Evolutionary conservation across 2,888 invertebrate species (phyloP), one percentile per base, ranked within the genome.

Genomic region (Gymnoscelis rufifasciata): DNA sequence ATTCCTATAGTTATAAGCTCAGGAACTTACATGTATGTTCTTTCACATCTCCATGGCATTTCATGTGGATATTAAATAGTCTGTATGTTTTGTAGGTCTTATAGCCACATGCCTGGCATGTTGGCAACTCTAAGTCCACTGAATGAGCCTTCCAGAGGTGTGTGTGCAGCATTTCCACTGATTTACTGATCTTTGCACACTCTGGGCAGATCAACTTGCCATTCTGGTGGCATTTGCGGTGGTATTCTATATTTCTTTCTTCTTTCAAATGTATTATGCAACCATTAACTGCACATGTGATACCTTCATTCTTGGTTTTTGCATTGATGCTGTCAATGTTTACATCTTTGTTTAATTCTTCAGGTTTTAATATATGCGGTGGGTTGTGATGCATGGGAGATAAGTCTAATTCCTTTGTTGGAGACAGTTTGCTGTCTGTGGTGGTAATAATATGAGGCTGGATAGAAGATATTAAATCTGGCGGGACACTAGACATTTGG

Each of bases 141-240:
- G 90, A 87, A 70, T 96, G 96, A 0, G 81, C 66, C 38, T 93
- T 90, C 96, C 96, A 96, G 36, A 96, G 80, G 69, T 96, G 96
- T 2, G 92, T 91, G 50, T 93, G 92, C n/a, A 95, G 68, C 0
- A 90, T 87, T 58, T 92, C 92, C 89, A 94, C 94, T 6, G 89
- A 89, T 0, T 71, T 60, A 62, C 89, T 90, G 8, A 74, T 64
- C 48, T 83, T 82, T 0, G 86, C 78, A 71, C 95, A 95, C 67
- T 94, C 93, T 0, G 90, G 90, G 74, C 95, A 95, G 19, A 82
- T 80, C 0, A 83, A 55, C 44, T 79, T 76, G 5, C 75, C 74
- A 59, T 81, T 80, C 43, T 78, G 72, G 62, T 94, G 93, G 61
- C 92, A 93, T 60, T 88, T 89, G 28, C 89, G 78, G 66, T 94